phyloP scores from a whole-genome alignment of 2,113 vertebrate genomes.

The Notarius lentiginosus region DNA sequence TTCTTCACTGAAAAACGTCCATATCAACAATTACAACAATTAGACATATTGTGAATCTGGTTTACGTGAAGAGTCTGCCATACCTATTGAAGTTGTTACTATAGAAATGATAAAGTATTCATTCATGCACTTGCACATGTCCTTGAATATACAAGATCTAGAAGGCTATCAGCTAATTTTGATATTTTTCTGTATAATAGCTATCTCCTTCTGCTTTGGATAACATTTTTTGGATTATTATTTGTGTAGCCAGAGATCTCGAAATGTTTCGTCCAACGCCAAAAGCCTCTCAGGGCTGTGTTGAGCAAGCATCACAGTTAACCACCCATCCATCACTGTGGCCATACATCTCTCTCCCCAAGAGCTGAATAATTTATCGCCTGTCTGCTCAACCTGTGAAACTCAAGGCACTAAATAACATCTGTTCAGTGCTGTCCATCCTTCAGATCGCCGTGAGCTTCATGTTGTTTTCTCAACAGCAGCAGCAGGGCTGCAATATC shows the following conservation, averaged over 20 bases:
- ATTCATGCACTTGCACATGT: background rate
- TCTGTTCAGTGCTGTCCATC: conserved; percentile 42
- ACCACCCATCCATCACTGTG: conserved; percentile 23
- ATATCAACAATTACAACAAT: background rate
- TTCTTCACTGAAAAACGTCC: background rate
- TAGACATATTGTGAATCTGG: background rate
- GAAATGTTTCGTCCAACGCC: background rate
- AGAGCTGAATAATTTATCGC: conserved; percentile 45
- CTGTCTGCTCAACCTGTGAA: conserved; percentile 37
- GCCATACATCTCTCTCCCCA: conserved; percentile 31
- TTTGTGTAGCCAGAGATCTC: conserved; percentile 8
- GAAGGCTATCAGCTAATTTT: background rate
- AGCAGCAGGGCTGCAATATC: conserved; percentile 3
- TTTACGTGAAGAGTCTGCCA: background rate
- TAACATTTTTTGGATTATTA: background rate
- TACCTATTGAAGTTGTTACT: background rate
- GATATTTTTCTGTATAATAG: background rate
- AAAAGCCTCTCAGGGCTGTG: conserved; percentile 12
- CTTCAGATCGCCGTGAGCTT: conserved; percentile 23
- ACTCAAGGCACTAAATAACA: conserved; percentile 39
- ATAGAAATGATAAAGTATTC: background rate
- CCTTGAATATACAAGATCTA: background rate
- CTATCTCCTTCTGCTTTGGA: background rate
- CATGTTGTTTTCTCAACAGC: conserved; percentile 12
- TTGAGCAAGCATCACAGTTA: conserved; percentile 25